These are phyloP conservation scores for Tipula vernalis DNA, from an alignment of 2,888 invertebrate species.

Conservation along the genomic window DNA sequence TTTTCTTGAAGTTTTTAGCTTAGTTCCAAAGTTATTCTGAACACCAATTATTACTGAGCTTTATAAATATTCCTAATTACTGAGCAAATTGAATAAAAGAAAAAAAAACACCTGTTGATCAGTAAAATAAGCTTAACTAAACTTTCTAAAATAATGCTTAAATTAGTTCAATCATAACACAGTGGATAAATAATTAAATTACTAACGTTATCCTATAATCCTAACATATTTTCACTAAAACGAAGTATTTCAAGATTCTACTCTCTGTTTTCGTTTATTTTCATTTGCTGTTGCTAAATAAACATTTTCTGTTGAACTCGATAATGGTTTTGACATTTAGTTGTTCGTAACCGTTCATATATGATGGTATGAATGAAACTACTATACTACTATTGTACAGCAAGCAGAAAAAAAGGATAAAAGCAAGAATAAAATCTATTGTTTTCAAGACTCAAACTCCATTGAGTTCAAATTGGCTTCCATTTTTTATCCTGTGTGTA, in stretches of 20 bases:
- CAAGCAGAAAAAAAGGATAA: not conserved
- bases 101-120: too few species aligned
- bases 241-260: not conserved
- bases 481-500: not conserved
- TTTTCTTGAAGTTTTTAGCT: too few species aligned
- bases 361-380: not conserved
- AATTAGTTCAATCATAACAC: too few species aligned
- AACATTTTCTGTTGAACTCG: not conserved
- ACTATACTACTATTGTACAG: not conserved
- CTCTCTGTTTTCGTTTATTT: not conserved
- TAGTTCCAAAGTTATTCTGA: too few species aligned
- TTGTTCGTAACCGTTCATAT: not conserved
- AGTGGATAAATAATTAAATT: too few species aligned
- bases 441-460: not conserved
- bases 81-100: too few species aligned
- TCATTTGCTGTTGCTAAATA: not conserved
- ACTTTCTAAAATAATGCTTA: too few species aligned
- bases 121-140: too few species aligned
- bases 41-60: too few species aligned
- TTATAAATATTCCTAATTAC: too few species aligned
- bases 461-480: not conserved
- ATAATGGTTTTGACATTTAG: not conserved
- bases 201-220: not conserved
- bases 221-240: not conserved
- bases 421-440: not conserved